phyloP scores from a whole-genome alignment of 2,888 invertebrate genomes.

The Litoditis marina region DNA sequence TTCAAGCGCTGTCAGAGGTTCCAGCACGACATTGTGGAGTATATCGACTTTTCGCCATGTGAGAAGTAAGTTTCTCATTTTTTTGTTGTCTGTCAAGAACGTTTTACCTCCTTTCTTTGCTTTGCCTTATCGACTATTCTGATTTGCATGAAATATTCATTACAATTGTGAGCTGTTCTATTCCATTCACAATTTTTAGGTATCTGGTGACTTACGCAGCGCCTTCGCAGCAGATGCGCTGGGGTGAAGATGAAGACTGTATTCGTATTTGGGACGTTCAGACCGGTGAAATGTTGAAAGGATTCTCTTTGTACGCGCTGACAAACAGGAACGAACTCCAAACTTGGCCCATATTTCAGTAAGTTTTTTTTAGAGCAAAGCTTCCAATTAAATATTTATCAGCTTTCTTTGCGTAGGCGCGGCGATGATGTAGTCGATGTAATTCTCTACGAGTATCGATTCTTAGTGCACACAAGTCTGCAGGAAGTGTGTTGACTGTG shows the following conservation, averaged over 20 bases:
- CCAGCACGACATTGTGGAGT: constrained; percentile 76
- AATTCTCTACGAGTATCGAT: no score
- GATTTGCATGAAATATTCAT: neutral
- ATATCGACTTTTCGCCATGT: constrained; percentile 94
- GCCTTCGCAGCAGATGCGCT: constrained; percentile 64
- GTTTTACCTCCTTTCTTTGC: neutral
- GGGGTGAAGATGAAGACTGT: constrained; percentile 74
- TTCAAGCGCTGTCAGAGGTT: constrained; percentile 88
- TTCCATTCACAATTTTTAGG: constrained; percentile 61
- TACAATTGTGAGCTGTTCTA: neutral
- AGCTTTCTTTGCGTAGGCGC: no score
- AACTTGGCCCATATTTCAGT: constrained; percentile 65
- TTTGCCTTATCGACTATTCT: constrained; percentile 3
- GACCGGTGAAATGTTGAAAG: constrained; percentile 68
- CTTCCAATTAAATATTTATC: no score
- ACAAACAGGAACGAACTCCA: constrained; percentile 38
- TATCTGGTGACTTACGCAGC: constrained; percentile 92
- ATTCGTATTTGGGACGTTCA: constrained; percentile 92
- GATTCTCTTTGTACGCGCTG: constrained; percentile 48
- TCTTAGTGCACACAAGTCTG: no score
- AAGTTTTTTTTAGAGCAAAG: no score
- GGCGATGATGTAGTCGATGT: no score
- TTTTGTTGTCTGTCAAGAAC: no score
- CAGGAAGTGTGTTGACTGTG: no score
- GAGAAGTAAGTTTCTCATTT: constrained; percentile 72